Conservation (phyloP, 2,797 vertebrate species). For the Thunnus albacares region DNA sequence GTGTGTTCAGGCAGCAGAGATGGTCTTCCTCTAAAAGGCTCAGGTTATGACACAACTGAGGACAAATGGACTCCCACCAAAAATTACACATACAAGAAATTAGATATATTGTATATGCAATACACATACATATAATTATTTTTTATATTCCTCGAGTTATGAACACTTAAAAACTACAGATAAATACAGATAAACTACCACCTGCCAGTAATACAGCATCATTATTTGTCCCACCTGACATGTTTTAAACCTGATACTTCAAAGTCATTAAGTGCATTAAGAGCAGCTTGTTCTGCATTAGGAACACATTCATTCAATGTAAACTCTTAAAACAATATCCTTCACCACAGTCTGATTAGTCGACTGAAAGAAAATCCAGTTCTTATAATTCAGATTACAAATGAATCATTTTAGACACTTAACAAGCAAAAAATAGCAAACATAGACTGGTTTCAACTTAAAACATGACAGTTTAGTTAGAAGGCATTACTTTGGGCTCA, state of each 20-base stretch:
- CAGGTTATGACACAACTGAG: not conserved
- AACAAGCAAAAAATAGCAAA: not conserved
- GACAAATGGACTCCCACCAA: not conserved
- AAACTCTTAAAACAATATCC: slow-evolving; percentile 49
- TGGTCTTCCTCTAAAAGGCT: not conserved
- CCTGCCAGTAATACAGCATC: slow-evolving; percentile 8
- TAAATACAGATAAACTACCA: not conserved
- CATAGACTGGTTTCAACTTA: not conserved
- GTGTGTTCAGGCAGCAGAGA: not conserved
- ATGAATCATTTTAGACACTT: not conserved
- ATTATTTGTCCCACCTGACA: not conserved
- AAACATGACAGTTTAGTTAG: not conserved
- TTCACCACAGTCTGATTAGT: slow-evolving; percentile 29
- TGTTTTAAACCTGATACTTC: not conserved
- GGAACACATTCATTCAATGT: slow-evolving; percentile 37
- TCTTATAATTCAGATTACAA: not conserved
- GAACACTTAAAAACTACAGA: not conserved
- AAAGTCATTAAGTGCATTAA: slow-evolving; percentile 13
- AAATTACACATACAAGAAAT: not conserved
- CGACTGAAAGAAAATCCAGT: not conserved
- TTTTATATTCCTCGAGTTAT: not conserved
- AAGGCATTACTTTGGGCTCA: not conserved
- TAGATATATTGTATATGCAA: not conserved
- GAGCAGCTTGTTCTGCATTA: slow-evolving; percentile 22
- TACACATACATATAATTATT: not conserved